Conservation (phyloP, 2,113 vertebrate genomes). For the Lutjanus erythropterus region DNA sequence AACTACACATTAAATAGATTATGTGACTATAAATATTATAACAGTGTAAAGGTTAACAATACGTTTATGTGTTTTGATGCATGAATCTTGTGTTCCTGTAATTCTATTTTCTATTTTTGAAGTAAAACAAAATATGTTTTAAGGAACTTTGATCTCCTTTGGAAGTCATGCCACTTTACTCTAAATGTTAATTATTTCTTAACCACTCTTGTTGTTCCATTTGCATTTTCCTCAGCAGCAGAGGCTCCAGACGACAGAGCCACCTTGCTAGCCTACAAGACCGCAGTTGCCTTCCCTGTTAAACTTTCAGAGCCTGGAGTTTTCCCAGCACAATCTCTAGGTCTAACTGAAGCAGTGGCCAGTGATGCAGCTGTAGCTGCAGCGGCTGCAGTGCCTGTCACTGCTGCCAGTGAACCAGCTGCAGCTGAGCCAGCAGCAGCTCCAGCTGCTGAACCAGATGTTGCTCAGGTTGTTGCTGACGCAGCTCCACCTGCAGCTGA, state of each 20-base stretch:
- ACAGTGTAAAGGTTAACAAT: background rate
- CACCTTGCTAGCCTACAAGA: constrained; percentile 80
- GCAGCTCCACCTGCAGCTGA: constrained; percentile 3
- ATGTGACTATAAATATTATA: background rate
- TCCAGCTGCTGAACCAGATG: background rate
- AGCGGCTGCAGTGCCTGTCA: background rate
- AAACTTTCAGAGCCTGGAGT: constrained; percentile 66
- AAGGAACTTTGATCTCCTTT: background rate
- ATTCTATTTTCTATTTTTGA: background rate
- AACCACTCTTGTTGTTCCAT: constrained; percentile 65
- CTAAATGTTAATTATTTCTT: background rate
- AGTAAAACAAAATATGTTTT: background rate
- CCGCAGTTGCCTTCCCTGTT: constrained; percentile 79
- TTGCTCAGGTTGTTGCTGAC: background rate
- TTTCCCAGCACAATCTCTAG: constrained; percentile 54
- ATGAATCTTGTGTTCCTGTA: background rate
- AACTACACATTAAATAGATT: no score
- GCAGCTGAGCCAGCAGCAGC: background rate
- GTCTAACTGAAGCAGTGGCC: constrained; percentile 17
- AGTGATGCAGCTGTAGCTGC: constrained; percentile 13
- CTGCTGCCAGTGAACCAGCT: constrained; percentile 11
- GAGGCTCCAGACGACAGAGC: constrained; percentile 75
- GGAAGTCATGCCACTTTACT: background rate
- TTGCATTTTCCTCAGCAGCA: constrained; percentile 78
- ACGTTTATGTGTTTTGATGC: background rate